A percentile compares a stretch with the other conserved stretches of the same genome.
Conservation (phyloP, 2,797 vertebrate species). For the Ceryle rudis region DNA sequence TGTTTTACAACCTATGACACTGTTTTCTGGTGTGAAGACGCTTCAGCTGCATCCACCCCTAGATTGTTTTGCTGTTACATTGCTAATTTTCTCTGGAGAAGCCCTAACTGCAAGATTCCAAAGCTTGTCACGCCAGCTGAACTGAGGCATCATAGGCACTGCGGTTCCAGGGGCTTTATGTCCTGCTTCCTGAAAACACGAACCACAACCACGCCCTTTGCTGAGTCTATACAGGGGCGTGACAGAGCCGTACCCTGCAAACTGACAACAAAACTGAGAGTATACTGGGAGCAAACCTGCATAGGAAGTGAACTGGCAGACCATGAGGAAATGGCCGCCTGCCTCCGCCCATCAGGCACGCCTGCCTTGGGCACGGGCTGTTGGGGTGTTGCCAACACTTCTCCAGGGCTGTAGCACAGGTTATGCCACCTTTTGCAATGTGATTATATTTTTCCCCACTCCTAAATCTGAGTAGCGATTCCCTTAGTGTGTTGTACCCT, state of each 20-base stretch:
- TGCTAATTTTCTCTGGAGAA: neutral
- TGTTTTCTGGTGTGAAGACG: fast-evolving
- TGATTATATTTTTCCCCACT: neutral
- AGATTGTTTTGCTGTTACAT: too few relatives aligned
- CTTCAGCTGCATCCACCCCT: neutral
- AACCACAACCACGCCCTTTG: too few relatives aligned
- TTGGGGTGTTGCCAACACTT: fast-evolving
- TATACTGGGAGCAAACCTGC: fast-evolving
- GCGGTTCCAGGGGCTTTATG: neutral
- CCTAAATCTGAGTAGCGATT: neutral
- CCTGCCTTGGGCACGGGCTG: fast-evolving
- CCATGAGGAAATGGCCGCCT: neutral
- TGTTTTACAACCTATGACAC: fast-evolving
- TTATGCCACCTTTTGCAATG: neutral
- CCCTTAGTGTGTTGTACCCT: too few relatives aligned
- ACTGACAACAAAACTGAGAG: fast-evolving
- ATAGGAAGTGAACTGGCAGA: fast-evolving
- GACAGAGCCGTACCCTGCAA: neutral
- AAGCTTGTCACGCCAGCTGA: fast-evolving
- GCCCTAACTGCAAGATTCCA: neutral
- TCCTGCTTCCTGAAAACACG: neutral
- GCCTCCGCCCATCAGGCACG: fast-evolving
- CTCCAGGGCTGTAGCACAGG: neutral
- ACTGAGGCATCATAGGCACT: fast-evolving
- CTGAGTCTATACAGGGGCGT: fast-evolving